Base-by-base conservation (phyloP, 2,888 invertebrate species). In the Cerastis rubricosa region DNA sequence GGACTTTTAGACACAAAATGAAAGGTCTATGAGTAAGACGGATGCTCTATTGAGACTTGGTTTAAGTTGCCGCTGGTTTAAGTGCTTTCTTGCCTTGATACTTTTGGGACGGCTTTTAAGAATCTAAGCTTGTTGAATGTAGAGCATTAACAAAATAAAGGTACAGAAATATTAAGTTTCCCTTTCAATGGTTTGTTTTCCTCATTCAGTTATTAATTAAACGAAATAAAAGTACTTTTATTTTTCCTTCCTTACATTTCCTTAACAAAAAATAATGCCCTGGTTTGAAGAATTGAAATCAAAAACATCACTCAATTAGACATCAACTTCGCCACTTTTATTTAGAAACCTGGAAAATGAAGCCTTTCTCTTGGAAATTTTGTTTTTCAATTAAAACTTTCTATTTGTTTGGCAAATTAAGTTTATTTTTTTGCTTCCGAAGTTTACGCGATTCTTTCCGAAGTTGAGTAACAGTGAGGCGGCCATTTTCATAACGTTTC, bases 381-480 rank as follows among this genome's bases (percentile, higher is more conserved):
- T 91, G 90, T 91, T 90, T 90, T 90, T 89, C 90, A 91, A 92
- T 93, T 92, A 92, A 91, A 93, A 93, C 88, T 93, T 92, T 89
- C 81, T 84, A 80, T 87, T 89, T 89, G 88, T 90, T 90, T 88
- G 80, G 81, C 69, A 85, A 89, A 87, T 83, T 71, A 83, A 84
- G 88, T 89, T 85, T 84, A 66, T 83, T 88, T 87, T 81, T 86
- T 79, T 78, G 47, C 67, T 73, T 76, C 57, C 59, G 22, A 86
- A 88, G 76, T 82, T 86, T 76, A 61, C 47, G 25, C 65, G 63
- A 87, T 81, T 87, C 83, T 87, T 88, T 87, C 45, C 45, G 74
- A 89, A 85, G 76, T 87, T 81, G 35, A 78, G 81, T 85, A 83
- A 86, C 78, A 78, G 71, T 70, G 78, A 73, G 64, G 64, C 49